A percentile compares a stretch with the other conserved stretches of the same genome.
These are phyloP conservation scores for Scaptomyza cyrtandrae DNA, from an alignment of 2,888 invertebrate genomes.

Conservation along the genomic window DNA sequence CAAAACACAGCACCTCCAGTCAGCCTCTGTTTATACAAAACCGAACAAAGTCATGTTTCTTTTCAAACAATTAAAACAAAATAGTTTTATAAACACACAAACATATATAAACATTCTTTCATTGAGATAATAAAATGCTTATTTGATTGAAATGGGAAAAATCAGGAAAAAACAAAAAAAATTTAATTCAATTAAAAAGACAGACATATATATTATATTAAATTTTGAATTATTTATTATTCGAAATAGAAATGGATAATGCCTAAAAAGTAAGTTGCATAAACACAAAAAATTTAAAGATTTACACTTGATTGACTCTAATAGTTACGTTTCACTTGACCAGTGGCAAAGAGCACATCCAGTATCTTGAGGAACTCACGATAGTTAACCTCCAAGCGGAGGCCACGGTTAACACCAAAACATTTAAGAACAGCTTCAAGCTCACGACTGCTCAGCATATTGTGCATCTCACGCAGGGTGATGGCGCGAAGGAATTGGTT, in stretches of 20 bases:
- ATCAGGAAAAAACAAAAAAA: slow-evolving; percentile 23
- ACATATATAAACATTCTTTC: slow-evolving; percentile 26
- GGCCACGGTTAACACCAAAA: slow-evolving; percentile 88
- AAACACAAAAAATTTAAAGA: slow-evolving; percentile 38
- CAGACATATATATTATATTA: slow-evolving; percentile 5
- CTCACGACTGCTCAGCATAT: slow-evolving; percentile 88
- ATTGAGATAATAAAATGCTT: slow-evolving; percentile 33
- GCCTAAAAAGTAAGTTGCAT: slow-evolving; percentile 13
- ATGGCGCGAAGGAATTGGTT: slow-evolving; percentile 88
- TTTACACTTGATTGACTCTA: slow-evolving; percentile 32
- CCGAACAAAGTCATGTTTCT: slow-evolving; percentile 39
- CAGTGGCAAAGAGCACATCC: slow-evolving; percentile 87
- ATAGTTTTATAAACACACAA: slow-evolving; percentile 28
- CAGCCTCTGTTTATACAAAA: slow-evolving; percentile 33
- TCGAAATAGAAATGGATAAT: slow-evolving; percentile 15
- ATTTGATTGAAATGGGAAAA: slow-evolving; percentile 21
- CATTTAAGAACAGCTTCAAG: slow-evolving; percentile 90
- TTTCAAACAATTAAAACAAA: slow-evolving; percentile 38
- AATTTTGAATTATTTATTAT: slow-evolving; percentile 14
- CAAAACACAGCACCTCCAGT: slow-evolving; percentile 16
- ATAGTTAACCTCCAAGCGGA: slow-evolving; percentile 88
- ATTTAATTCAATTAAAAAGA: slow-evolving; percentile 48
- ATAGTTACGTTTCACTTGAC: slow-evolving; percentile 83
- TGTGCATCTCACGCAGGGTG: slow-evolving; percentile 87
- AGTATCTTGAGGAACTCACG: slow-evolving; percentile 89